These are phyloP conservation scores for Calyptommatus sinebrachiatus DNA, from an alignment of 2,113 vertebrate species.

Conservation along the genomic window DNA sequence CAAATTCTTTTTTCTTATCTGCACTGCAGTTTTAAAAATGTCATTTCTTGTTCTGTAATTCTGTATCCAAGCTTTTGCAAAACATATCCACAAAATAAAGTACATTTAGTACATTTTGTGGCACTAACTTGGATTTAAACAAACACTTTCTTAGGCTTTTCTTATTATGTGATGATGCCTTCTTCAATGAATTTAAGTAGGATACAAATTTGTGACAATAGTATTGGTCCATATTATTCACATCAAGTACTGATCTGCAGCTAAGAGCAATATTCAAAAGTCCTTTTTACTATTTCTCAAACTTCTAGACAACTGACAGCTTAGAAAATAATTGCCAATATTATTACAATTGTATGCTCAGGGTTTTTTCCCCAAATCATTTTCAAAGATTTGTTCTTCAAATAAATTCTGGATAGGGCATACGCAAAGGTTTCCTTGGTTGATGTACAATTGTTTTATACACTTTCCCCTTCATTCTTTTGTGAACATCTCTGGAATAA, in stretches of 20 bases:
- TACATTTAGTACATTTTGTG: neutral
- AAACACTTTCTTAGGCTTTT: conserved; percentile 27
- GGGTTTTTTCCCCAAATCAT: conserved; percentile 49
- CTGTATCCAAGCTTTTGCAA: neutral
- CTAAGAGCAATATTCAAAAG: conserved; percentile 51
- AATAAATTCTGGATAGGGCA: conserved; percentile 62
- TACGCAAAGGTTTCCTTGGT: conserved; percentile 59
- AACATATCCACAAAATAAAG: neutral
- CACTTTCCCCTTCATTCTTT: conserved; percentile 77
- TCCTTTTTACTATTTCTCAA: conserved; percentile 46
- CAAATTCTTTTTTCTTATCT: neutral
- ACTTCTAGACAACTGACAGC: conserved; percentile 53
- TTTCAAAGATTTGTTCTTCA: conserved; percentile 42
- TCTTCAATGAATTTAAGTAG: conserved; percentile 49
- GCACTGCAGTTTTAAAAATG: neutral
- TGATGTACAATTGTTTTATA: conserved; percentile 73
- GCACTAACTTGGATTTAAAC: conserved; percentile 23
- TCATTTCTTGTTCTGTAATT: neutral
- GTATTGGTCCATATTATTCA: conserved; percentile 54
- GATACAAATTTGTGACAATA: conserved; percentile 55
- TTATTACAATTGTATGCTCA: conserved; percentile 63
- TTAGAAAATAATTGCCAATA: conserved; percentile 68
- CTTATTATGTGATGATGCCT: conserved; percentile 19
- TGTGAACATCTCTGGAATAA: conserved; percentile 79
- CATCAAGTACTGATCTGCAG: conserved; percentile 57